Base-by-base conservation (phyloP, 2,113 vertebrate species). In the Thalassarche chlororhynchos region DNA sequence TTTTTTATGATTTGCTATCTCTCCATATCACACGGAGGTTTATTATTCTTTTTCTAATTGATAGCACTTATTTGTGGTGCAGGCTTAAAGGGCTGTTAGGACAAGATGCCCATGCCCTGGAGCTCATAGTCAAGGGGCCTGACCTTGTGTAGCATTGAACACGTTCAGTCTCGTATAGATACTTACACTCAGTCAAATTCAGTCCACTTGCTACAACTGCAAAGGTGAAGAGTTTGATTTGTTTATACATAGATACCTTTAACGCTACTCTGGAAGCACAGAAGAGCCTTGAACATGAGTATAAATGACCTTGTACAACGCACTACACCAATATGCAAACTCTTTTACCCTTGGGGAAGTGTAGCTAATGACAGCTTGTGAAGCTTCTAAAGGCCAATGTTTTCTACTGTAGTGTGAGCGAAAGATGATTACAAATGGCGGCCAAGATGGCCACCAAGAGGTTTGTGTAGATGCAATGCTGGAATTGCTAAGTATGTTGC, bases 91-190 rank as follows among this genome's bases (percentile, higher is more conserved):
- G 8, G 29, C 40, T 28, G 1, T 26, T 17, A 38, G n/a, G 52
- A 60, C 26, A 42, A 49, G 34, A 16, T 52, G 17, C 8, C 8
- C 9, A 8, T 54, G 3, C 4, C 32, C 32, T 40, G 66, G n/a
- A 54, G 68, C 38, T 75, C 34, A 1, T 25, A 31, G 31, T 58
- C 16, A 15, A 46, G 18, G n/a, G 51, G 2, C 28, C 18, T 80
- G 51, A 31, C 51, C n/a, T 64, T 34, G 46, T 9, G 2, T 16
- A 4, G 36, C 8, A 19, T 60, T 71, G 76, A 21, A 24, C 14
- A 3, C 1, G 2, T 14, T 55, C 38, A 44, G 19, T 11, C 24
- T n/a, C 2, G 0, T 8, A 8, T 2, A 32, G 19, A 29, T 17
- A 8, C 34, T 61, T 57, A 7, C 8, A 0, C 40, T 57, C 24